A percentile compares a stretch with the other conserved stretches of the same genome.
These are phyloP conservation scores for Eulithis testata DNA, from an alignment of 2,888 invertebrate species.

Conservation along the genomic window DNA sequence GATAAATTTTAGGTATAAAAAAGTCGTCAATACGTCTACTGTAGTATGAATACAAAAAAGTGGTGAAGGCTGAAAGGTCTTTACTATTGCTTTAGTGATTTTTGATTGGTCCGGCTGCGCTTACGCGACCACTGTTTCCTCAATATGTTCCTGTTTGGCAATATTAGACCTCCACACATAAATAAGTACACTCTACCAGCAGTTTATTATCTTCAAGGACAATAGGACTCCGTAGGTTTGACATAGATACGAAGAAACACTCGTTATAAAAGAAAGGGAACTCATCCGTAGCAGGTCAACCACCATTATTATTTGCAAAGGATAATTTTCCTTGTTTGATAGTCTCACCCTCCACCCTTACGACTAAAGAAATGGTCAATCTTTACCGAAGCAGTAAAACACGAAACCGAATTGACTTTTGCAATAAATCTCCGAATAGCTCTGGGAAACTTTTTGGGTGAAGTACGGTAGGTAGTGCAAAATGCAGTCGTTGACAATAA, in stretches of 20 bases:
- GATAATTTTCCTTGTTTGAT: slow-evolving; percentile 20
- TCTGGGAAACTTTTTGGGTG: slow-evolving; percentile 1
- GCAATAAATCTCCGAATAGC: neutral
- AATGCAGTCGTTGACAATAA: slow-evolving; percentile 19
- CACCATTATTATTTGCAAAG: slow-evolving; percentile 27
- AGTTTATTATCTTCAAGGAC: slow-evolving; percentile 13
- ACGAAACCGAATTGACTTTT: slow-evolving; percentile 9
- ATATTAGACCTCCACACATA: slow-evolving; percentile 11
- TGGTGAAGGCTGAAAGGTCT: too few relatives aligned
- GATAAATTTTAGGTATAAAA: too few relatives aligned
- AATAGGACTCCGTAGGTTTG: slow-evolving; percentile 10
- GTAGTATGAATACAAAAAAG: too few relatives aligned
- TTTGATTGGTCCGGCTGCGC: neutral
- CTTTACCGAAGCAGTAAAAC: slow-evolving; percentile 15
- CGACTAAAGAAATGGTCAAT: slow-evolving; percentile 10
- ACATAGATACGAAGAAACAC: slow-evolving; percentile 8
- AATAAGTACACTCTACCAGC: neutral
- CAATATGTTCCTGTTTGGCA: neutral
- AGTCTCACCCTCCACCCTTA: slow-evolving; percentile 10
- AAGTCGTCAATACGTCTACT: too few relatives aligned
- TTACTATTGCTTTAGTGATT: neutral
- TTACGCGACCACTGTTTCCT: neutral
- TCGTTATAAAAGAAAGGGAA: slow-evolving; percentile 17
- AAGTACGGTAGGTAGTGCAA: slow-evolving; percentile 6
- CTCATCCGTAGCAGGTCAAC: slow-evolving; percentile 16